Evolutionary conservation across 2,888 invertebrate genomes (phyloP).

Genomic region (Dyspetes luteomarginatus): DNA sequence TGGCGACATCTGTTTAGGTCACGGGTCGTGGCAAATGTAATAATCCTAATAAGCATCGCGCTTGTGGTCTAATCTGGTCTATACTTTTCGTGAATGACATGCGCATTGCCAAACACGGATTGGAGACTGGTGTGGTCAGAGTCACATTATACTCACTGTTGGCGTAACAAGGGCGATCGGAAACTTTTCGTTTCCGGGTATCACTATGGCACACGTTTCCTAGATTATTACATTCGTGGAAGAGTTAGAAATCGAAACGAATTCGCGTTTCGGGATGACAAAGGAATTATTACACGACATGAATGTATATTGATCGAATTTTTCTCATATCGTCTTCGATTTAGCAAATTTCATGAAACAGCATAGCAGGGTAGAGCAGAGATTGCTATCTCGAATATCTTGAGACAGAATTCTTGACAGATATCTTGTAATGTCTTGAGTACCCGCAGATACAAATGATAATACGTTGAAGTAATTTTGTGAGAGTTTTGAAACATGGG

Average conservation of each 20-base stretch:
- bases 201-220: conserved; percentile 5
- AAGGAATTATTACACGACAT: no score
- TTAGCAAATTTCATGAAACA: no score
- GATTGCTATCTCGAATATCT: no score
- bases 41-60: conserved; percentile 55
- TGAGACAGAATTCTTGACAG: no score
- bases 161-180: conserved; percentile 3
- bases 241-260: neutral
- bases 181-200: conserved; percentile 5
- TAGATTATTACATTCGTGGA: conserved; percentile 10
- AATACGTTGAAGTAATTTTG: conserved; percentile 4
- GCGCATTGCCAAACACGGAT: conserved; percentile 20
- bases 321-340: neutral
- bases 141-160: conserved; percentile 27
- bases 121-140: conserved; percentile 29
- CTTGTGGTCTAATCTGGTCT: conserved; percentile 31
- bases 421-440: no score
- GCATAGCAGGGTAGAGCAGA: no score
- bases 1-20: conserved; percentile 28
- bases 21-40: conserved; percentile 33
- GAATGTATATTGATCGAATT: neutral
- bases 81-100: conserved; percentile 41
- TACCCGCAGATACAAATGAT: no score
- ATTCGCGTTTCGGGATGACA: neutral
- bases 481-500: neutral